Evolutionary conservation across 2,888 invertebrate species (phyloP).

Genomic region (Dasypogon diadema): DNA sequence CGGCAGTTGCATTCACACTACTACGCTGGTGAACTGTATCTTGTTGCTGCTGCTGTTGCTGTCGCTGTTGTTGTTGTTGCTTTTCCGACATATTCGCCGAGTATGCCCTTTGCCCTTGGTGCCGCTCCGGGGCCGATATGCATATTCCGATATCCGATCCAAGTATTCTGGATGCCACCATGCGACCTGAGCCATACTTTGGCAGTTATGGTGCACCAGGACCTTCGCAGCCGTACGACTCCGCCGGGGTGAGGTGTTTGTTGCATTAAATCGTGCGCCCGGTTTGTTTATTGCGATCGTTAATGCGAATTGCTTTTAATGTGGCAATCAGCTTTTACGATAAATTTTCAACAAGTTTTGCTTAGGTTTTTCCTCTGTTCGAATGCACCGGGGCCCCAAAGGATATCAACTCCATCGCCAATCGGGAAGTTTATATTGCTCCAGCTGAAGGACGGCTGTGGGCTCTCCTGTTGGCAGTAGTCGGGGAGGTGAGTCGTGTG

Average conservation of each 20-base stretch:
- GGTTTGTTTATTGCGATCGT: constrained; percentile 56
- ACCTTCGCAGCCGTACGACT: background rate
- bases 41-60: constrained; percentile 44
- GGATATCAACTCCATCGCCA: constrained; percentile 39
- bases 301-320: constrained; percentile 57
- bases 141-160: constrained; percentile 51
- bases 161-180: constrained; percentile 19
- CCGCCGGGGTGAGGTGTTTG: constrained; percentile 47
- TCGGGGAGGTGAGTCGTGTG: background rate
- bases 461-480: background rate
- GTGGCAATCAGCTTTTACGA: constrained; percentile 57
- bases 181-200: constrained; percentile 30
- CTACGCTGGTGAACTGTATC: constrained; percentile 17
- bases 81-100: constrained; percentile 27
- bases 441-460: constrained; percentile 10
- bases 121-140: constrained; percentile 18
- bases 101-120: constrained; percentile 9
- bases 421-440: constrained; percentile 30
- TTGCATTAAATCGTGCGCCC: constrained; percentile 54
- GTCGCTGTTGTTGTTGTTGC: constrained; percentile 38
- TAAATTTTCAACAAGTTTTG: constrained; percentile 57
- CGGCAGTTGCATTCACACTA: constrained; percentile 14
- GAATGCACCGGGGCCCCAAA: constrained; percentile 35
- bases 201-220: constrained; percentile 23
- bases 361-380: constrained; percentile 50